phyloP scores from a whole-genome alignment of 2,888 invertebrate genomes.

The Lampropteryx suffumata region DNA sequence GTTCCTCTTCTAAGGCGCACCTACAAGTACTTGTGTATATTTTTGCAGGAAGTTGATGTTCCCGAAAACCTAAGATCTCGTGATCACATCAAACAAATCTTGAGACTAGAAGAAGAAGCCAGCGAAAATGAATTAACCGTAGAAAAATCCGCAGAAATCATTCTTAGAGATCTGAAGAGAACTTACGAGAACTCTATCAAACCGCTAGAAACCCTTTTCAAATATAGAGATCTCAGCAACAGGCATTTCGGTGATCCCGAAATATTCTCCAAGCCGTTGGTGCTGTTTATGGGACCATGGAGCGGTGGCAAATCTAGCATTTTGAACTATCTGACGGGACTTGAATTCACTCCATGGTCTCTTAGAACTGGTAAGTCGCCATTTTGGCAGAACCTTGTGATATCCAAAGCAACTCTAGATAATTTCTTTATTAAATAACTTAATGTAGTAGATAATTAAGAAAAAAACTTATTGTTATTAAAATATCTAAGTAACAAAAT shows the following conservation, averaged over 20 bases:
- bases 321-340: slow-evolving; percentile 94
- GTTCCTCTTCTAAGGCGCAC: too few species aligned
- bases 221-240: slow-evolving; percentile 95
- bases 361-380: slow-evolving; percentile 92
- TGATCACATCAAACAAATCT: slow-evolving; percentile 90
- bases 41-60: slow-evolving; percentile 87
- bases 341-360: slow-evolving; percentile 92
- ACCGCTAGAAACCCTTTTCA: slow-evolving; percentile 94
- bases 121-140: slow-evolving; percentile 87
- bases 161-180: slow-evolving; percentile 92
- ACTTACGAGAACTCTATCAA: slow-evolving; percentile 94
- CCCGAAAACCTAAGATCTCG: slow-evolving; percentile 90
- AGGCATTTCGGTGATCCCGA: slow-evolving; percentile 96
- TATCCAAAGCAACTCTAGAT: too few species aligned
- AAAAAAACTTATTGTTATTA: too few species aligned
- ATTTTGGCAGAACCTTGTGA: too few species aligned
- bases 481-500: too few species aligned
- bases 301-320: slow-evolving; percentile 98
- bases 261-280: slow-evolving; percentile 96
- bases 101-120: slow-evolving; percentile 90
- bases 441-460: too few species aligned
- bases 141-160: slow-evolving; percentile 88
- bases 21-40: too few species aligned
- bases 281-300: slow-evolving; percentile 98
- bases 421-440: too few species aligned